Evolutionary conservation across 2,797 vertebrate genomes (phyloP).

Genomic region (Lepilemur ruficaudatus): DNA sequence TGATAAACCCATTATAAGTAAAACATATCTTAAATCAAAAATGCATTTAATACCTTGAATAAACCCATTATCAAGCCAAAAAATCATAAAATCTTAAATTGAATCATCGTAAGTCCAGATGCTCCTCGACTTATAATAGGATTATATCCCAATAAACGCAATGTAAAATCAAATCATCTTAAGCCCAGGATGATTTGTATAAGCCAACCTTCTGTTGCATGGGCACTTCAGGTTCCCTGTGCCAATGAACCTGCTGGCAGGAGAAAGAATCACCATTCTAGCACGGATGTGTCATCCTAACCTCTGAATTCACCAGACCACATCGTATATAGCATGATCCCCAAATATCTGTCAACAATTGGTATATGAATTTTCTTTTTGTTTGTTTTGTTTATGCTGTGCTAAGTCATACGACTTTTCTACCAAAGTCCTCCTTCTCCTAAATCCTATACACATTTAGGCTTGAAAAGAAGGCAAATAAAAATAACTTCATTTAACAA

Average conservation of each 20-base stretch:
- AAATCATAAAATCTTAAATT: background rate
- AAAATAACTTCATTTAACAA: constrained; percentile 6
- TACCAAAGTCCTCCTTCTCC: background rate
- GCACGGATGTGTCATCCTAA: background rate
- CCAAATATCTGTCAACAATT: background rate
- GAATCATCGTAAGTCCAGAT: background rate
- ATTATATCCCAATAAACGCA: background rate
- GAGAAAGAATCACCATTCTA: background rate
- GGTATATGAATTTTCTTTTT: background rate
- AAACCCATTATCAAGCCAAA: background rate
- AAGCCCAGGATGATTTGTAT: background rate
- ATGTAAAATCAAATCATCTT: background rate
- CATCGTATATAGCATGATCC: background rate
- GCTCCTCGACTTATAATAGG: background rate
- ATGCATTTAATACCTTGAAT: background rate
- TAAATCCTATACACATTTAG: background rate
- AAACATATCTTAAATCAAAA: background rate
- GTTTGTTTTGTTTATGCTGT: background rate
- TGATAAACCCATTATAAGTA: background rate
- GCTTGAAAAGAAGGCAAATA: background rate
- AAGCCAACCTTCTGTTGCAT: background rate
- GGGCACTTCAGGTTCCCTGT: background rate
- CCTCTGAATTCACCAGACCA: background rate
- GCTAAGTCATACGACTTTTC: background rate
- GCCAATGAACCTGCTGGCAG: background rate